Evolutionary conservation across 2,888 invertebrate genomes (phyloP).

Genomic region (Clivina fossor): DNA sequence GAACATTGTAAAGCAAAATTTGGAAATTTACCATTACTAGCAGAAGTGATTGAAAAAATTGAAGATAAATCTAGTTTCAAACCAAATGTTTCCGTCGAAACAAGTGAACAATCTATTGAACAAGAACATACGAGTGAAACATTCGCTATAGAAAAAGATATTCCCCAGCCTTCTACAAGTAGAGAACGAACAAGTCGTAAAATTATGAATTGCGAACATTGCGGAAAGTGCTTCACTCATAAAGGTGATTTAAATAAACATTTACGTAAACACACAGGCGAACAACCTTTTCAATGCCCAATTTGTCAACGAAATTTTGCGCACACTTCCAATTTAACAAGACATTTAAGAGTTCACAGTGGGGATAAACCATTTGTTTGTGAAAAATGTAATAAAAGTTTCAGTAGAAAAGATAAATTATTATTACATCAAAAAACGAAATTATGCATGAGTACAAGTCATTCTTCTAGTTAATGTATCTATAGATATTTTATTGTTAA

Average conservation of each 20-base stretch:
- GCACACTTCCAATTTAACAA: conserved; percentile 68
- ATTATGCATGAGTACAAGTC: conserved; percentile 41
- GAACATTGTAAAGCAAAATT: conserved; percentile 35
- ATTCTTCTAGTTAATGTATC: conserved; percentile 18
- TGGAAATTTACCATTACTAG: conserved; percentile 37
- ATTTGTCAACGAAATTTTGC: conserved; percentile 48
- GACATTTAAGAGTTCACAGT: conserved; percentile 75
- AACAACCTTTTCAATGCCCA: conserved; percentile 48
- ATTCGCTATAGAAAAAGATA: neutral
- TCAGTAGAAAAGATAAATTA: conserved; percentile 51
- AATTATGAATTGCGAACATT: conserved; percentile 46
- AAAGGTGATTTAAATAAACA: conserved; percentile 52
- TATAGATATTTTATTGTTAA: conserved; percentile 16
- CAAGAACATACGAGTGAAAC: neutral
- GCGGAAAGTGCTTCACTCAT: conserved; percentile 49
- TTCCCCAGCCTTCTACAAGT: conserved; percentile 15
- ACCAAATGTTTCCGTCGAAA: neutral
- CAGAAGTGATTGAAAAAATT: conserved; percentile 37
- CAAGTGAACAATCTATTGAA: neutral
- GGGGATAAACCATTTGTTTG: conserved; percentile 69
- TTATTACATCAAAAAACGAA: conserved; percentile 47
- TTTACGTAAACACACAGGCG: conserved; percentile 49
- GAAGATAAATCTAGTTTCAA: conserved; percentile 3
- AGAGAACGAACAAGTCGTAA: conserved; percentile 34
- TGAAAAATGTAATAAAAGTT: conserved; percentile 47